Evolutionary conservation across 2,888 invertebrate species (phyloP), one percentile per base, ranked within the genome.

Genomic region (Catocala sponsa): DNA sequence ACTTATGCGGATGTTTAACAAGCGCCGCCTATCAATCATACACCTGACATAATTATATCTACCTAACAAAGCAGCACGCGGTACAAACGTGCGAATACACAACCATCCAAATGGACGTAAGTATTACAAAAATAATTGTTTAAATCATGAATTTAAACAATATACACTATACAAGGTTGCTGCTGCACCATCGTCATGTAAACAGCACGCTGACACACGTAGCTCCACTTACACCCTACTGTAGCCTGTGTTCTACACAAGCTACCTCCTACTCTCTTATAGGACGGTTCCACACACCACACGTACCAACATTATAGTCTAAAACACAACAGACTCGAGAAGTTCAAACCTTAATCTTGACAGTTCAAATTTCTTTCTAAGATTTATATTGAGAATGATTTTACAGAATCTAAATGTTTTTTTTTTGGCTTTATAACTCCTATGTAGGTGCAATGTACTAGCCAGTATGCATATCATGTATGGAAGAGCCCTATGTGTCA

Each of bases 61-160:
- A 50, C 35, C 50, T 25, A 5, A 48, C 6, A 35, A 57, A 59
- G 43, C 49, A 13, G 35, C 44, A 63, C 52, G 51, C 59, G 56
- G 44, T 65, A 53, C 47, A 43, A 44, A 49, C 50, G 50, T 50
- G 50, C 50, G 33, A 50, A 46, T 53, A 55, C 47, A n/a, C 55
- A 59, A 48, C 46, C 59, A 53, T 49, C 41, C 59, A 42, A 48
- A 53, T 53, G 53, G 59, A 59, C 59, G 48, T 58, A 50, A 51
- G 57, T 52, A 53, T 53, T 52, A 59, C 15, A 59, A 53, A 47
- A 47, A 53, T 53, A 42, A 46, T 59, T 42, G 47, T 48, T 53
- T 15, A 15, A 53, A 50, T 42, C 43, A 42, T 52, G 15, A n/a
- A 54, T 54, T 44, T 54, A 54, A 32, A 54, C 44, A 53, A 43